These are phyloP conservation scores for Solen grandis DNA, from an alignment of 1,140 invertebrate species.

Conservation along the genomic window DNA sequence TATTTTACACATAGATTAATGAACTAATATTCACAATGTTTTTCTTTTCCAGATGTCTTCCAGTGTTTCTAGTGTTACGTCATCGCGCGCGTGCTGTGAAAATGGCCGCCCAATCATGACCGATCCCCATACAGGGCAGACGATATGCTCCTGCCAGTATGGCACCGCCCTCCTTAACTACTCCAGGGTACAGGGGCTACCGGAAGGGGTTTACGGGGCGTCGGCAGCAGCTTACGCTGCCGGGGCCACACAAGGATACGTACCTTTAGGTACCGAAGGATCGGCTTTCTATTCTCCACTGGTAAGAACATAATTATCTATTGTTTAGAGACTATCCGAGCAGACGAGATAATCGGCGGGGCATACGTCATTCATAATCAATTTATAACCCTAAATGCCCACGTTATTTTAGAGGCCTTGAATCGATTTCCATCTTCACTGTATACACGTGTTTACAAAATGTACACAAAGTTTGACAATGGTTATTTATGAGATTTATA, in stretches of 20 bases:
- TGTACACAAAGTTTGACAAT: too few relatives aligned
- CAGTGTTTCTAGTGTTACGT: slow-evolving; percentile 57
- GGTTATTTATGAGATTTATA: too few relatives aligned
- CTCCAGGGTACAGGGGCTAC: slow-evolving; percentile 82
- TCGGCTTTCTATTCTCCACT: slow-evolving; percentile 95
- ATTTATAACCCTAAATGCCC: too few relatives aligned
- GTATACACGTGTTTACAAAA: too few relatives aligned
- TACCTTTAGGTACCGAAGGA: slow-evolving; percentile 74
- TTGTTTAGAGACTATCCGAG: too few relatives aligned
- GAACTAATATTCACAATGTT: not conserved
- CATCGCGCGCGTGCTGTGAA: slow-evolving; percentile 88
- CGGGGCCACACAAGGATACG: slow-evolving; percentile 74
- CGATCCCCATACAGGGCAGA: slow-evolving; percentile 96
- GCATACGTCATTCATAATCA: too few relatives aligned
- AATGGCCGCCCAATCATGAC: slow-evolving; percentile 96
- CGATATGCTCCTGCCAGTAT: slow-evolving; percentile 97
- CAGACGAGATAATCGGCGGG: too few relatives aligned
- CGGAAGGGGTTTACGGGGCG: slow-evolving; percentile 78
- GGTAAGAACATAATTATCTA: slow-evolving; percentile 90
- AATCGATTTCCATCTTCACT: too few relatives aligned
- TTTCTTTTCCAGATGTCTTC: slow-evolving; percentile 67
- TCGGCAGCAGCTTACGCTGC: slow-evolving; percentile 66
- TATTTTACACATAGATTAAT: slow-evolving; percentile 1
- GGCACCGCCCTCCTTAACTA: slow-evolving; percentile 83
- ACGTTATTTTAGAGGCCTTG: too few relatives aligned